Conservation (phyloP, 2,797 vertebrate species). For the Ficedula albicollis region DNA sequence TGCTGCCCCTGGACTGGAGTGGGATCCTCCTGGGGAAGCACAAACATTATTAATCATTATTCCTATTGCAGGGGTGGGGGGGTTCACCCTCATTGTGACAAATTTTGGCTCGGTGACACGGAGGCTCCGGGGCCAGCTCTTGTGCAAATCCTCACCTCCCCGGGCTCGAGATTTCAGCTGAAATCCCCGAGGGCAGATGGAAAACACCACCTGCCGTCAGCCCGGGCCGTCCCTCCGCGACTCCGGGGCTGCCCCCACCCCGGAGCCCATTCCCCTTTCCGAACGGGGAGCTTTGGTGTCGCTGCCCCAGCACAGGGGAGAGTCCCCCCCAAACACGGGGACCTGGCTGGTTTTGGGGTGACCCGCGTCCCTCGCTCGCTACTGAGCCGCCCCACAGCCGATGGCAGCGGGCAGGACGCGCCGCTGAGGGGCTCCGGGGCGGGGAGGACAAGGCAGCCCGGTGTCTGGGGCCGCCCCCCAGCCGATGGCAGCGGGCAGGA, state of each 20-base stretch:
- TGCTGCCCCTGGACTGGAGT: rapidly evolving
- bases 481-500: rapidly evolving
- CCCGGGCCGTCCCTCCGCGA: neutral
- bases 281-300: neutral
- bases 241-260: neutral
- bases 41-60: rapidly evolving
- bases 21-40: neutral
- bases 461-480: neutral
- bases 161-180: neutral
- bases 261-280: neutral
- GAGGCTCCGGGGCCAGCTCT: neutral
- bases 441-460: neutral
- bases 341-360: neutral
- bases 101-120: neutral
- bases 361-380: rapidly evolving
- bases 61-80: neutral
- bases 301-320: neutral
- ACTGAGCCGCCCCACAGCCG: rapidly evolving
- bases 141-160: neutral
- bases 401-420: rapidly evolving
- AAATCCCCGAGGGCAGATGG: neutral
- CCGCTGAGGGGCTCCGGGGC: neutral
- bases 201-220: neutral
- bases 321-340: rapidly evolving
- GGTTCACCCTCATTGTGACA: neutral